Evolutionary conservation across 2,797 vertebrate species (phyloP).

Genomic region (Onychomys arenicola): DNA sequence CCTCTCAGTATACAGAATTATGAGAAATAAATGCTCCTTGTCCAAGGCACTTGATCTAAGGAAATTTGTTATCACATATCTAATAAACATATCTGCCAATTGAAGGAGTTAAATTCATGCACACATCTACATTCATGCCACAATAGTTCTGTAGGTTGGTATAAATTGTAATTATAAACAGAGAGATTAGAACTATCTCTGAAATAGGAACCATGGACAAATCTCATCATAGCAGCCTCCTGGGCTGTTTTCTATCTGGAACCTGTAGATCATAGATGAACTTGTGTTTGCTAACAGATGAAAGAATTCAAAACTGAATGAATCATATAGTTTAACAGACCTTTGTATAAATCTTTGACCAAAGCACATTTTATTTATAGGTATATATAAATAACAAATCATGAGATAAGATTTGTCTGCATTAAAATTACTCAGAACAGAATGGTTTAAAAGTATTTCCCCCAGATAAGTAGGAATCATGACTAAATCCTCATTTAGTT

Average conservation of each 20-base stretch:
- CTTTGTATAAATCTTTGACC: background rate
- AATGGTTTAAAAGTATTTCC: background rate
- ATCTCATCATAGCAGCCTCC: background rate
- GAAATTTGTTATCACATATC: background rate
- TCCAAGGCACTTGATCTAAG: background rate
- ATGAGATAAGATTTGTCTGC: background rate
- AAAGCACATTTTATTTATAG: background rate
- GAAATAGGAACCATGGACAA: background rate
- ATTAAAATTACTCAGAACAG: background rate
- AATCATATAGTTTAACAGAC: background rate
- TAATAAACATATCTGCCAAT: background rate
- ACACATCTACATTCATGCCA: rapidly evolving
- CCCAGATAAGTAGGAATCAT: background rate
- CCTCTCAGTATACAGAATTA: background rate
- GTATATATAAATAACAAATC: background rate
- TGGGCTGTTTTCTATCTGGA: background rate
- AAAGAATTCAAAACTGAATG: background rate
- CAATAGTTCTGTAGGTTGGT: background rate
- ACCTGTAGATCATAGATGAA: background rate
- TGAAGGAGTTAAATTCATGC: background rate
- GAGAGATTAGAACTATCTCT: background rate
- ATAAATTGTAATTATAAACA: background rate
- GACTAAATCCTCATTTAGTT: background rate
- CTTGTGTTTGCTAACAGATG: background rate
- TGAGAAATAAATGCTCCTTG: background rate